Evolutionary conservation across 1,140 invertebrate genomes (phyloP).

Genomic region (Dendrolimus kikuchii): DNA sequence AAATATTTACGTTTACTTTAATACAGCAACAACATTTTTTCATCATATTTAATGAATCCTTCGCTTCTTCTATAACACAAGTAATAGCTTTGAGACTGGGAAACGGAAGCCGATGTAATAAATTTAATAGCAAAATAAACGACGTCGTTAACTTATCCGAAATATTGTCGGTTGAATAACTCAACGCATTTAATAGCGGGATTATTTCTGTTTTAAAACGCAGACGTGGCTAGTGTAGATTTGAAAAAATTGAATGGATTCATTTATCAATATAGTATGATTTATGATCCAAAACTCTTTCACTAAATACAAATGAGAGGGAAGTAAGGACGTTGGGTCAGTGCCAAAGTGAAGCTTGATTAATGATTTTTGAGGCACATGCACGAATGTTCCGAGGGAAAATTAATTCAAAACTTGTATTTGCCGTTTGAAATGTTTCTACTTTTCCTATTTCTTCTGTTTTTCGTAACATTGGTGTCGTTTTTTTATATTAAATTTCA

Average conservation of each 20-base stretch:
- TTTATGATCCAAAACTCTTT: slow-evolving; percentile 59
- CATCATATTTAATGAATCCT: neutral
- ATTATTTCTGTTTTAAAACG: slow-evolving; percentile 16
- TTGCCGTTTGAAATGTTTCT: neutral
- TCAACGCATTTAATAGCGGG: slow-evolving; percentile 17
- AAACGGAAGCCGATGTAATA: slow-evolving; percentile 15
- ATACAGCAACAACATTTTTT: no score
- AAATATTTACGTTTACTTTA: no score
- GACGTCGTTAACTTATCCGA: slow-evolving; percentile 25
- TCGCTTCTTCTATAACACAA: slow-evolving; percentile 13
- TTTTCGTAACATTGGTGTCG: no score
- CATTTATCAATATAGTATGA: slow-evolving; percentile 58
- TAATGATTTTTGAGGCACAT: slow-evolving; percentile 53
- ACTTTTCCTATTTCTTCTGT: no score
- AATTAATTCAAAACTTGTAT: slow-evolving; percentile 41
- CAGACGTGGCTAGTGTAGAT: slow-evolving; percentile 21
- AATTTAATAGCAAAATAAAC: slow-evolving; percentile 24
- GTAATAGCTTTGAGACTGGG: slow-evolving; percentile 15
- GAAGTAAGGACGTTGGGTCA: slow-evolving; percentile 52
- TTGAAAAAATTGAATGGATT: slow-evolving; percentile 42
- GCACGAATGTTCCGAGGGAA: slow-evolving; percentile 37
- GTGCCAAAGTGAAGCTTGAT: slow-evolving; percentile 60
- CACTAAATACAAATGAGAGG: slow-evolving; percentile 62
- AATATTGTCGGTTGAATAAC: slow-evolving; percentile 26
- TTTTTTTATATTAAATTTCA: no score